These are phyloP conservation scores for Coturnix japonica DNA, from an alignment of 2,113 vertebrate genomes.

Conservation along the genomic window DNA sequence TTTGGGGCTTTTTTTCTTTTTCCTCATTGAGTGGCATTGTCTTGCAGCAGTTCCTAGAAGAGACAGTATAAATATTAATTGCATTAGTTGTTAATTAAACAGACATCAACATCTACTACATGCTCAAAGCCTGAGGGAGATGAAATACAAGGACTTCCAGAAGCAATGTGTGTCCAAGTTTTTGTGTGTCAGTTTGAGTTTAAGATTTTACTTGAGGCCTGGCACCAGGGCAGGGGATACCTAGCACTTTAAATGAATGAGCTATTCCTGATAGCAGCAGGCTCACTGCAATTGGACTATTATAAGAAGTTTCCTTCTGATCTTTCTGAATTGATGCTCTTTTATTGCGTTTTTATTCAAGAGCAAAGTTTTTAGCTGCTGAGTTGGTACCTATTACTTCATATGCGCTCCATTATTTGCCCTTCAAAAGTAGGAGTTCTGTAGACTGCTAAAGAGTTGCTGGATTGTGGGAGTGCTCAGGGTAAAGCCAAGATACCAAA, in stretches of 20 bases:
- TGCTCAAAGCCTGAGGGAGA: background rate
- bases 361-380: background rate
- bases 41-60: background rate
- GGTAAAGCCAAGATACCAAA: slow-evolving; percentile 42
- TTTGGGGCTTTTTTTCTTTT: rapidly evolving
- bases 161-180: background rate
- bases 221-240: background rate
- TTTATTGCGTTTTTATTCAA: background rate
- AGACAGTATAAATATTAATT: background rate
- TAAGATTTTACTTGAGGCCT: background rate
- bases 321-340: background rate
- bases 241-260: background rate
- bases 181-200: background rate
- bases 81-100: background rate
- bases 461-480: background rate
- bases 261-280: background rate
- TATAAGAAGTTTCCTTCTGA: background rate
- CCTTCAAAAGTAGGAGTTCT: background rate
- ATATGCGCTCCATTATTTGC: background rate
- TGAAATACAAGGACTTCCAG: background rate
- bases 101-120: background rate
- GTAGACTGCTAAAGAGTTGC: background rate
- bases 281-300: background rate
- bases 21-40: background rate
- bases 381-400: background rate